These are phyloP conservation scores for Myotis vivesi DNA, from an alignment of 2,797 vertebrate species.

Conservation along the genomic window DNA sequence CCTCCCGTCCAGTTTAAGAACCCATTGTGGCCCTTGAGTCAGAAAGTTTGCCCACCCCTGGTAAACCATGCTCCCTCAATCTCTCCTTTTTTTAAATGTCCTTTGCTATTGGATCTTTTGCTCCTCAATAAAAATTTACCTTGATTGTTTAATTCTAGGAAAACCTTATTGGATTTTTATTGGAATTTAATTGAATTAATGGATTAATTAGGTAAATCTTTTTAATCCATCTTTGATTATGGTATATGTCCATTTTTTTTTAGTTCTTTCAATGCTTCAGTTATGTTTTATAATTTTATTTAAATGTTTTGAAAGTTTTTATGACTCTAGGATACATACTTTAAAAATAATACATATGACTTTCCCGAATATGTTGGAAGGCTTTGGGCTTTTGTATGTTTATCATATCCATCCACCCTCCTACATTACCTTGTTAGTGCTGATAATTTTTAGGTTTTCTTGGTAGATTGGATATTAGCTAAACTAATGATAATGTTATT, in stretches of 20 bases:
- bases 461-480: not conserved
- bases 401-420: not conserved
- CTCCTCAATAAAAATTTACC: not conserved
- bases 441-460: not conserved
- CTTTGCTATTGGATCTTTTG: not conserved
- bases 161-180: not conserved
- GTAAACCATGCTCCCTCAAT: not conserved
- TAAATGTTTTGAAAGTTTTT: not conserved
- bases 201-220: not conserved
- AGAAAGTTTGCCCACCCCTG: no score
- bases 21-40: no score
- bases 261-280: not conserved
- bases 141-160: conserved; percentile 12
- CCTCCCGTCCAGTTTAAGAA: no score
- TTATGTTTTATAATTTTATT: not conserved
- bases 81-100: not conserved
- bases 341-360: not conserved
- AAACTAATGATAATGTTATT: not conserved
- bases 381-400: not conserved
- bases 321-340: not conserved
- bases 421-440: not conserved
- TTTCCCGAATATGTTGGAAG: not conserved
- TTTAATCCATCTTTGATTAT: not conserved
- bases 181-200: not conserved
- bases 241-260: not conserved